Evolutionary conservation across 2,888 invertebrate genomes (phyloP), one percentile per base, ranked within the genome.

Genomic region (Peribatodes rhomboidaria): DNA sequence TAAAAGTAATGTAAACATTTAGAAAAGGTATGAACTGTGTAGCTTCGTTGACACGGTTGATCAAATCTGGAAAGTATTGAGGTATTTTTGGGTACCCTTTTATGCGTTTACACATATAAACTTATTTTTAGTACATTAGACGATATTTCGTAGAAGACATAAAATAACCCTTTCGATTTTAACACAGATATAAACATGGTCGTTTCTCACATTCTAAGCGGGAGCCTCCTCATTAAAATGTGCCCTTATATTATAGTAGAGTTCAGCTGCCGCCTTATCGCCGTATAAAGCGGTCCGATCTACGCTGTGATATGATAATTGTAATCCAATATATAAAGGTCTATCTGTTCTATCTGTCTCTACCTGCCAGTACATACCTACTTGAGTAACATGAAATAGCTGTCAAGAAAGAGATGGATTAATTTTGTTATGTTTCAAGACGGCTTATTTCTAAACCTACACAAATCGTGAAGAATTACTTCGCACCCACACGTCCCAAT

Each of bases 251-350:
- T 82, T 85, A 33, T 84, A 72, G 75, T 80, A 75, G 76, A 74
- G 80, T 81, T 81, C 89, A 90, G 87, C 88, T 90, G 90, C 85
- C 83, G 69, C 80, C 81, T 88, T 88, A 89, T 89, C 88, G 84
- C 78, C 73, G 81, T 78, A 85, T 87, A 87, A 88, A 89, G 80
- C 80, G 82, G 77, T 74, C 74, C 76, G 88, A 90, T 91, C 86
- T 83, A 77, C 80, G 75, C 74, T 70, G 79, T 80, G 90, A 90
- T 90, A 89, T 86, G 87, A 84, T 89, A 88, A 87, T 88, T 89
- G 90, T 88, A 88, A 90, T 89, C 81, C 86, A 87, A 89, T 89
- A 88, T 82, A 79, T 82, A 79, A 81, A 81, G 56, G 49, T 65
- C 81, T 85, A 86, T 86, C 86, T 75, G 72, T 73, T 77, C 75